Conservation (phyloP, 2,113 vertebrate species). For the Saccopteryx bilineata region DNA sequence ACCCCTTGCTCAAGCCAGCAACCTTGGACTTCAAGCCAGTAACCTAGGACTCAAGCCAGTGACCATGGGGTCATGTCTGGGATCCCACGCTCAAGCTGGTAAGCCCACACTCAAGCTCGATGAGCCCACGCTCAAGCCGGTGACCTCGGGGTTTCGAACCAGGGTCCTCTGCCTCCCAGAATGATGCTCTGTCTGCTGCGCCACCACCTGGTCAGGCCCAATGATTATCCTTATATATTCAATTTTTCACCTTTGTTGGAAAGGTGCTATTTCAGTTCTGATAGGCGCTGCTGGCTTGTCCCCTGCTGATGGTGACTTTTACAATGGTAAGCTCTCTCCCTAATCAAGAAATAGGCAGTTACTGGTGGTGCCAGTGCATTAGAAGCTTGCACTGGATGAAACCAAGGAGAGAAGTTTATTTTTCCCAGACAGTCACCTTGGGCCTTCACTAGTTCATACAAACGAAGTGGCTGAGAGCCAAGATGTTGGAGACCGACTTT, state of each 20-base stretch:
- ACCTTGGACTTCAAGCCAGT: too few relatives aligned
- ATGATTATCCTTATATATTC: neutral
- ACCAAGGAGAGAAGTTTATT: neutral
- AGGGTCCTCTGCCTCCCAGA: too few relatives aligned
- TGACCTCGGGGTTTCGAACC: too few relatives aligned
- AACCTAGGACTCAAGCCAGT: too few relatives aligned
- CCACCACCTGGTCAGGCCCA: too few relatives aligned
- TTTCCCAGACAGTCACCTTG: neutral
- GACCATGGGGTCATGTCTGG: too few relatives aligned
- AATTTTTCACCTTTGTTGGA: neutral
- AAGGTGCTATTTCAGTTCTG: neutral
- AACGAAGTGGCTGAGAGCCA: neutral
- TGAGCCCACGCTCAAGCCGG: too few relatives aligned
- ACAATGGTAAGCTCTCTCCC: neutral
- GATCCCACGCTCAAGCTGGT: too few relatives aligned
- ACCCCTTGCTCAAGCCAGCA: too few relatives aligned
- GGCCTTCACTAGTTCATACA: neutral
- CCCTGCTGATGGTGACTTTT: constrained; percentile 1
- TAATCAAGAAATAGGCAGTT: neutral
- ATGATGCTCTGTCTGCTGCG: too few relatives aligned
- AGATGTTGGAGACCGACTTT: neutral
- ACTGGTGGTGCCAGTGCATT: neutral
- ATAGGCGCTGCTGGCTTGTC: constrained; percentile 1
- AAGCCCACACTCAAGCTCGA: too few relatives aligned
- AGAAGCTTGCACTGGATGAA: constrained; percentile 29